Conservation (phyloP, 2,113 vertebrate genomes). For the Galbula dea region DNA sequence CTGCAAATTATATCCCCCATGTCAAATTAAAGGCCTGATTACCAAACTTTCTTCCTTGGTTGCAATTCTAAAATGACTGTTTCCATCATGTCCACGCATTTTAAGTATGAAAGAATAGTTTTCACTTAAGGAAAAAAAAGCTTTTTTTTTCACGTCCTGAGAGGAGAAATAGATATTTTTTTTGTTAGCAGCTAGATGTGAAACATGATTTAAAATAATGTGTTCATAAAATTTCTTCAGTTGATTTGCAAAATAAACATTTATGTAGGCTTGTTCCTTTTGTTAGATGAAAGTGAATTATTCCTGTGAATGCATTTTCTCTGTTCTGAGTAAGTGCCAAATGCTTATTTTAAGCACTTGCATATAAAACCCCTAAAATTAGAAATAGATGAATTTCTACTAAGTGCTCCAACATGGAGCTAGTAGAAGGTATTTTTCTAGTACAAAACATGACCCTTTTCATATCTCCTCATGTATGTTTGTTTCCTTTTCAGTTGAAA, state of each 20-base stretch:
- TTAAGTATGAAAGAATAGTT: neutral
- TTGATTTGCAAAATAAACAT: neutral
- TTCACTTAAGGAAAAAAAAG: neutral
- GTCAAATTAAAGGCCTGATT: neutral
- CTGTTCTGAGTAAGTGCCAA: neutral
- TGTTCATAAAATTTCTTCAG: neutral
- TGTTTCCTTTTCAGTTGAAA: conserved; percentile 2
- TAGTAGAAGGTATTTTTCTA: neutral
- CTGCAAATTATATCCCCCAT: neutral
- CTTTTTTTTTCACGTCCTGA: neutral
- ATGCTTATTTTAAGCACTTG: neutral
- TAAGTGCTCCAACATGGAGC: neutral
- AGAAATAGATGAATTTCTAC: conserved; percentile 19
- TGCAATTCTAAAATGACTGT: neutral
- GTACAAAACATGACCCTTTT: neutral
- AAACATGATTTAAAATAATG: neutral
- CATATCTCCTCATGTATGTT: neutral
- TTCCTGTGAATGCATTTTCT: neutral
- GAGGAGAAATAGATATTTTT: neutral
- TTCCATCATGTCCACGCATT: neutral
- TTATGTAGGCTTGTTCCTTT: neutral
- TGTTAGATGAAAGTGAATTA: neutral
- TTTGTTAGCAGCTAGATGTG: neutral
- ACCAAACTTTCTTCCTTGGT: neutral
- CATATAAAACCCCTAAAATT: neutral